Base-by-base conservation (phyloP, 2,888 invertebrate species). In the Stenoptilia bipunctidactyla region DNA sequence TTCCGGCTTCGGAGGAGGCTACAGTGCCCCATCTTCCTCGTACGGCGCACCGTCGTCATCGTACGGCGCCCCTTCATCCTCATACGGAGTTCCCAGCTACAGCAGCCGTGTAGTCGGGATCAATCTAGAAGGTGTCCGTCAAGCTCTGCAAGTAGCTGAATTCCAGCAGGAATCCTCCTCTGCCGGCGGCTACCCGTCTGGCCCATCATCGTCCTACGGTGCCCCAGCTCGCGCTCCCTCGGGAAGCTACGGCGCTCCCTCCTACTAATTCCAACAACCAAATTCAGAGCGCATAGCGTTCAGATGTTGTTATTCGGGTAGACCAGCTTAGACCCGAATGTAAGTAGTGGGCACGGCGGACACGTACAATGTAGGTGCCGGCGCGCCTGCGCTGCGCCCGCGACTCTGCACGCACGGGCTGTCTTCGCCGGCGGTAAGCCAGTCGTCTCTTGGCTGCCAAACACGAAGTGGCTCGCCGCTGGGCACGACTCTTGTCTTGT, bases 131-230 rank as follows among this genome's bases (percentile, higher is more conserved):
- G 93, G 92, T 48, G 91, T 93, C 60, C 91, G 92, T 59, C 93
- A 93, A 58, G 93, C 93, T 54, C 91, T 94, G 76, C 93, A 94
- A 70, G 93, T 94, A 48, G 94, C 94, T 34, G 93, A 94, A 61
- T 93, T 90, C 86, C 87, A 90, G 53, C 92, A 93, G 79, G 14
- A 13, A 2, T 2, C 13, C 9, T 83, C 69, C 77, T 57, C 55
- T 39, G 56, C 62, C 42, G 73, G 76, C 34, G 71, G 72, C 40
- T 68, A 70, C 65, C 66, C 72, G 14, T 76, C 80, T 44, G 87
- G 79, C 47, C 89, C 86, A 82, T 87, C 87, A 46, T 71, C 84
- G 37, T 84, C 85, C 38, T 87, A 87, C 66, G 85, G 86, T 45
- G 76, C 84, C 45, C 88, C 90, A 44, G 86, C 88, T 42, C 61